Conservation (phyloP, 1,140 invertebrate species). For the Luehdorfia chinensis region DNA sequence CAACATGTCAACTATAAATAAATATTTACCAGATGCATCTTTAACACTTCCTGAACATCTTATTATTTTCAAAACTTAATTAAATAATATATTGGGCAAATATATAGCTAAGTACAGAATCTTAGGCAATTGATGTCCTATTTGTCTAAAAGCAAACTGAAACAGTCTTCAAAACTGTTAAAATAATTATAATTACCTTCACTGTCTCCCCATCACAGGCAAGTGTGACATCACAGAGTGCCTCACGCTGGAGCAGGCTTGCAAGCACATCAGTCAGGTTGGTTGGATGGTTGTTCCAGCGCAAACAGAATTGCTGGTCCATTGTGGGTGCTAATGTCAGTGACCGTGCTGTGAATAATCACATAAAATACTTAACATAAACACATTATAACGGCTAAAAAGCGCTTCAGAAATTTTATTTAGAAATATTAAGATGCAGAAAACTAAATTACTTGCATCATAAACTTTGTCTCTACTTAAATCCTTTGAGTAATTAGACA, state of each 20-base stretch:
- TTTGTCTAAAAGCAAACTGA: too few relatives aligned
- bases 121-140: too few relatives aligned
- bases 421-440: constrained; percentile 26
- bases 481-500: constrained; percentile 49
- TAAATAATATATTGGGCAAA: background rate
- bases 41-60: constrained; percentile 1
- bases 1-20: constrained; percentile 7
- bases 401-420: constrained; percentile 12
- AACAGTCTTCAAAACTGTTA: too few relatives aligned
- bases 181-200: constrained; percentile 75
- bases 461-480: constrained; percentile 25
- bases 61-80: background rate
- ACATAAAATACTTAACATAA: constrained; percentile 23
- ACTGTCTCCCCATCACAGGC: constrained; percentile 94
- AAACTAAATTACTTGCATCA: constrained; percentile 35
- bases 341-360: constrained; percentile 71
- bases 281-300: constrained; percentile 95
- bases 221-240: constrained; percentile 94
- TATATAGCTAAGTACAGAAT: background rate
- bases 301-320: constrained; percentile 96
- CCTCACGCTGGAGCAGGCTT: constrained; percentile 89
- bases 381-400: constrained; percentile 9
- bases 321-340: constrained; percentile 81
- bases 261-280: constrained; percentile 93
- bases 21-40: constrained; percentile 5